Evolutionary conservation across 1,140 invertebrate genomes (phyloP), one percentile per base, ranked within the genome.

Genomic region (Piezodorus guildinii): DNA sequence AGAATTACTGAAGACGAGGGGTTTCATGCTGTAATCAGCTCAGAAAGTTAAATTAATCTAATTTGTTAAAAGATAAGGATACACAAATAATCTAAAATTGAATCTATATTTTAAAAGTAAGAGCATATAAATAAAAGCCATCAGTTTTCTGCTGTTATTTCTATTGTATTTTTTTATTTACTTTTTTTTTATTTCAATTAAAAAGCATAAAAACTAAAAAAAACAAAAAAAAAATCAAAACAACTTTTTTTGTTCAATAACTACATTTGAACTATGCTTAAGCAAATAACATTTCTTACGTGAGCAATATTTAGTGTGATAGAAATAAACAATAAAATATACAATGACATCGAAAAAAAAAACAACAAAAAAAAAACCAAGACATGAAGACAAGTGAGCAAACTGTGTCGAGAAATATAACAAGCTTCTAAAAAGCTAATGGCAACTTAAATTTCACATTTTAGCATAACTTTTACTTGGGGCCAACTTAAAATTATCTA

Each of bases 291-390:
- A 60, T 43, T 43, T 43, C n/a, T 62, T 62, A 52, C 27, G 62
- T 62, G 62, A 62, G 62, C 62, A 39, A 52, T 19, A 60, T 62
- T 62, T 62, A 25, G 60, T 62, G 43, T 44, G 15, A 59, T 54
- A 43, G 52, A 65, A 44, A 23, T 45, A 49, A 58, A 62, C 19
- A 63, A 66, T 59, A 60, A 34, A 63, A 66, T 59, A 60, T 63
- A 63, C 56, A 63, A 45, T 44, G 34, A 66, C 56, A 60, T 60
- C 58, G 43, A 61, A 21, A 62, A 65, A 34, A 51, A 61, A 61
- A 64, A 65, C 60, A 27, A 58, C 58, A 43, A 65, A 62, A 51
- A 23, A 45, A 27, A 60, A 59, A 66, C 54, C 54, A 61, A 66
- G 60, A 63, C 62, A 54, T 27, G 46, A 61, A 60, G n/a, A 62